Evolutionary conservation across 2,888 invertebrate genomes (phyloP).

Genomic region (Tenodera sinensis): DNA sequence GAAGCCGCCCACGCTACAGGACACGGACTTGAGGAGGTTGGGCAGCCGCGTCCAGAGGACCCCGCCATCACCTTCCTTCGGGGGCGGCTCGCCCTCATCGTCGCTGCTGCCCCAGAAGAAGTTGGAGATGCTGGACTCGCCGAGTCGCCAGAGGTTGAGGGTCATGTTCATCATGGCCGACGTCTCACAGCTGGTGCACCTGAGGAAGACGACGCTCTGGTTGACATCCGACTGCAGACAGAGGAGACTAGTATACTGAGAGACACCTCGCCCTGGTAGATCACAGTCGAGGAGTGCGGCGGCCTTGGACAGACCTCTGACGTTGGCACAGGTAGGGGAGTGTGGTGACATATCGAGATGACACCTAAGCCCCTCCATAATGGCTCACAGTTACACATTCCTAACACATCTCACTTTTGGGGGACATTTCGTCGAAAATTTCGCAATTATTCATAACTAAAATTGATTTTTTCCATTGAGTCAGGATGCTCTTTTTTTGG

Average conservation of each 20-base stretch:
- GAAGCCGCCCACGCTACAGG: slow-evolving; percentile 7
- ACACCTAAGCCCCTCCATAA: neutral
- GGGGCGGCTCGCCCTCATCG: neutral
- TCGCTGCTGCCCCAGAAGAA: neutral
- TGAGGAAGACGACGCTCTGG: neutral
- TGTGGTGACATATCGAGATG: neutral
- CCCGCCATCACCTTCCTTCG: neutral
- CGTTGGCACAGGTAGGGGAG: neutral
- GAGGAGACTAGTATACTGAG: neutral
- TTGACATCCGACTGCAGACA: neutral
- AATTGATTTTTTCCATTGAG: too few relatives aligned
- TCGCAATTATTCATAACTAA: neutral
- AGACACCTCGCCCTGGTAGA: neutral
- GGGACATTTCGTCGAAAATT: neutral
- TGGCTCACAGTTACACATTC: too few relatives aligned
- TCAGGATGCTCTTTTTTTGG: neutral
- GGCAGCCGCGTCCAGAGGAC: neutral
- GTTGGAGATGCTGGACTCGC: neutral
- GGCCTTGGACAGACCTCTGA: neutral
- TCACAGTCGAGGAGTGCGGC: slow-evolving; percentile 1
- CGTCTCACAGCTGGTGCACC: neutral
- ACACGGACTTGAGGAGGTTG: neutral
- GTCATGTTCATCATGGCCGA: slow-evolving; percentile 2
- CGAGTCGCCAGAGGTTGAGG: neutral
- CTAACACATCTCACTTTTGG: too few relatives aligned